phyloP scores from a whole-genome alignment of 1,140 invertebrate species.

The Procambarus clarkii region DNA sequence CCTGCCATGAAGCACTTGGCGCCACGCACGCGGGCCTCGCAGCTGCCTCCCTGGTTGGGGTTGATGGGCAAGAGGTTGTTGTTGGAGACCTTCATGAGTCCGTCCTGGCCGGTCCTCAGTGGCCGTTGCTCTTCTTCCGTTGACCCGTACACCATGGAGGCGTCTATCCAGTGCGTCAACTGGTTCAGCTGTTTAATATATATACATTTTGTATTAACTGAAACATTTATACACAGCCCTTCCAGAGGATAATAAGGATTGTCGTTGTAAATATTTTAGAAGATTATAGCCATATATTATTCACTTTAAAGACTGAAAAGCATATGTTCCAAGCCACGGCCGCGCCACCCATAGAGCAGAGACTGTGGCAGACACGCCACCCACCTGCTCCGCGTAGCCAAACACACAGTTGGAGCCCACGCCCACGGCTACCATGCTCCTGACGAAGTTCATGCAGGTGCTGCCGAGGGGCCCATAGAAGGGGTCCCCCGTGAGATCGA shows the following conservation, averaged over 20 bases:
- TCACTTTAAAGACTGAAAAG: neutral
- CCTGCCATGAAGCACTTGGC: constrained; percentile 61
- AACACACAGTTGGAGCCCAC: constrained; percentile 75
- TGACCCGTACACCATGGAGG: constrained; percentile 79
- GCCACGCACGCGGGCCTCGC: constrained; percentile 33
- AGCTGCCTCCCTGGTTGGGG: constrained; percentile 36
- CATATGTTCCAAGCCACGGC: neutral
- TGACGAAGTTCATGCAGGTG: constrained; percentile 75
- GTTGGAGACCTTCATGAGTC: constrained; percentile 67
- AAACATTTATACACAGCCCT: neutral
- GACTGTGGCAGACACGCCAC: too few species aligned
- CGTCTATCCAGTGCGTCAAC: constrained; percentile 78
- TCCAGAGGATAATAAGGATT: neutral
- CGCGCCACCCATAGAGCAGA: neutral
- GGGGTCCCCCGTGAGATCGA: constrained; percentile 77
- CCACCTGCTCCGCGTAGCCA: constrained; percentile 74
- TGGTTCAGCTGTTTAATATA: constrained; percentile 76
- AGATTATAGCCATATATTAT: neutral
- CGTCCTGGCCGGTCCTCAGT: constrained; percentile 75
- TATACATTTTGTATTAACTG: constrained; percentile 8
- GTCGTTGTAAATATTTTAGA: neutral
- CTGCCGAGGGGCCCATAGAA: constrained; percentile 75
- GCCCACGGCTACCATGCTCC: constrained; percentile 73
- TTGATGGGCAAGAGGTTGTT: constrained; percentile 63
- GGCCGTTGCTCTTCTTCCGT: constrained; percentile 76